Percentiles rank a stretch among this genome's conserved stretches.
phyloP scores from a whole-genome alignment of 2,888 invertebrate genomes.

The Trichogramma dendrolimi region DNA sequence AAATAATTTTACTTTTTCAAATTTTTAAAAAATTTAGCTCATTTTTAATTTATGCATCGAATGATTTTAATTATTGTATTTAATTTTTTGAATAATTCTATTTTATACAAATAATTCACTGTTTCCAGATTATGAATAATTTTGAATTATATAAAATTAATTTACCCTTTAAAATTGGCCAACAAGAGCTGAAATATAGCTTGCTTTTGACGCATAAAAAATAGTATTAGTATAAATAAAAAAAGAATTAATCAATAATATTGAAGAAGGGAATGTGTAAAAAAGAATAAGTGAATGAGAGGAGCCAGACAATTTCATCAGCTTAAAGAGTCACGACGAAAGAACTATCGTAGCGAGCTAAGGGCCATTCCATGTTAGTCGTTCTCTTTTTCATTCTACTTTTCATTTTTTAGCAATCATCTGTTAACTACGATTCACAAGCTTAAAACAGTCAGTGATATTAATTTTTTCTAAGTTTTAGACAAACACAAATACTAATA shows the following conservation, averaged over 20 bases:
- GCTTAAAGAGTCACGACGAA: constrained; percentile 41
- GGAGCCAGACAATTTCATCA: constrained; percentile 47
- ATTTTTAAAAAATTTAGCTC: too few species aligned
- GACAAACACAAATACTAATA: too few species aligned
- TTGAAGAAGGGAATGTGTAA: constrained; percentile 19
- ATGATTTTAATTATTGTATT: too few species aligned
- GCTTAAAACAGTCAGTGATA: too few species aligned
- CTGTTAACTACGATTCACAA: too few species aligned
- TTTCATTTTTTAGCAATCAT: constrained; percentile 29
- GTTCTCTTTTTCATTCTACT: constrained; percentile 46
- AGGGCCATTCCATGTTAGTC: constrained; percentile 52
- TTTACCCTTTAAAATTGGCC: too few species aligned
- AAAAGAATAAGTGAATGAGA: constrained; percentile 28
- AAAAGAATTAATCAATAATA: neutral
- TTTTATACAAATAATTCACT: neutral
- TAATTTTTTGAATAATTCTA: too few species aligned
- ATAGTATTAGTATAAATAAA: neutral
- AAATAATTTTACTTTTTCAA: too few species aligned
- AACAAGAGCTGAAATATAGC: neutral
- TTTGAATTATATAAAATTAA: neutral
- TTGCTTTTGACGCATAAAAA: neutral
- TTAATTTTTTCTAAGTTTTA: too few species aligned
- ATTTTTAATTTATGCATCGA: too few species aligned
- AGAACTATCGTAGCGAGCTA: constrained; percentile 49
- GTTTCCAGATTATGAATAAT: neutral